Conservation (phyloP, 1,140 invertebrate genomes). For the Pomacea maculata region DNA sequence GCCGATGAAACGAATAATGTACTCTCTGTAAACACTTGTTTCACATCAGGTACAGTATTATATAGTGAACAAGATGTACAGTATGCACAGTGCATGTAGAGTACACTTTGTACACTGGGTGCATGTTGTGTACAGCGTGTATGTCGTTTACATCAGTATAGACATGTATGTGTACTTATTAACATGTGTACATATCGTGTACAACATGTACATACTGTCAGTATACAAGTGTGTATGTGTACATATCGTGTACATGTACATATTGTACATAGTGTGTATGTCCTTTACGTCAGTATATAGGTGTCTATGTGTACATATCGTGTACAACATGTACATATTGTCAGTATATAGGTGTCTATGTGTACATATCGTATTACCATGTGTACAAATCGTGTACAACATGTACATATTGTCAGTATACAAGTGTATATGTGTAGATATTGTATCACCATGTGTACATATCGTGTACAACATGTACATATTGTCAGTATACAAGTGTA, state of each 20-base stretch:
- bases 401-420: background rate
- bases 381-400: background rate
- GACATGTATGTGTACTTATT: background rate
- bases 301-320: background rate
- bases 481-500: background rate
- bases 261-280: no score
- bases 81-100: no score
- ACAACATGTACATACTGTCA: background rate
- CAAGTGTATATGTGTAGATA: background rate
- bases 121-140: no score
- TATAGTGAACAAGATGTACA: no score
- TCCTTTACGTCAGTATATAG: background rate
- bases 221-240: background rate
- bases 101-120: no score
- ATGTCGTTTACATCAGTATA: background rate
- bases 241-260: no score
- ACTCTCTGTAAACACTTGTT: no score
- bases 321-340: background rate
- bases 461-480: background rate
- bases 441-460: background rate
- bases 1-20: no score
- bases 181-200: background rate
- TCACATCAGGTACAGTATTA: no score
- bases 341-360: background rate
- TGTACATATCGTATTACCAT: background rate